These are phyloP conservation scores for Phaenicophaeus curvirostris DNA, from an alignment of 2,797 vertebrate genomes.

Conservation along the genomic window DNA sequence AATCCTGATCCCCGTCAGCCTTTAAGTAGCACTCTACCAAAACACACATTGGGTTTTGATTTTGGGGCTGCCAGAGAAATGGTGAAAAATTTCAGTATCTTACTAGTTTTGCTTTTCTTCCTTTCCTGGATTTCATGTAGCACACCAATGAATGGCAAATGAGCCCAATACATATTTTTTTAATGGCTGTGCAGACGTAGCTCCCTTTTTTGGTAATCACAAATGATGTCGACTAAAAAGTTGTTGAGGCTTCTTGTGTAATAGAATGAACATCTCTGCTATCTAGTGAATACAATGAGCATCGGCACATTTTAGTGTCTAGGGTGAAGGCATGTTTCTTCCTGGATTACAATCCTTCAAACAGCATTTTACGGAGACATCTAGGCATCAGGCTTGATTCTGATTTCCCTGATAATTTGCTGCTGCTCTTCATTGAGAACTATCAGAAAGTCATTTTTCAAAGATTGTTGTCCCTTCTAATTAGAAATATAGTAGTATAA, in stretches of 20 bases:
- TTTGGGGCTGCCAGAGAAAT: background rate
- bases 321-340: accelerated
- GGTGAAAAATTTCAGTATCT: background rate
- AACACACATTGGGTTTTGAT: background rate
- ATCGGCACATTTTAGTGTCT: background rate
- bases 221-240: background rate
- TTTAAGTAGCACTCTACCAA: background rate
- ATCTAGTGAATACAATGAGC: background rate
- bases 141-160: background rate
- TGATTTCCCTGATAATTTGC: background rate
- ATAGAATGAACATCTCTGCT: background rate
- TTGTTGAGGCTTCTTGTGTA: background rate
- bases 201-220: background rate
- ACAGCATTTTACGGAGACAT: background rate
- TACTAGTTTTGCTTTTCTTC: background rate
- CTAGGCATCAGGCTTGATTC: background rate
- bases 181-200: background rate
- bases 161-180: background rate
- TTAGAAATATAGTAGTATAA: background rate
- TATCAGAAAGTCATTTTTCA: background rate
- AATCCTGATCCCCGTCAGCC: background rate
- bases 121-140: background rate
- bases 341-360: background rate
- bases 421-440: background rate
- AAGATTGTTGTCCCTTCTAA: background rate